A percentile compares a stretch with the other conserved stretches of the same genome.
Conservation (phyloP, 2,113 vertebrate species). For the Pungitius pungitius region DNA sequence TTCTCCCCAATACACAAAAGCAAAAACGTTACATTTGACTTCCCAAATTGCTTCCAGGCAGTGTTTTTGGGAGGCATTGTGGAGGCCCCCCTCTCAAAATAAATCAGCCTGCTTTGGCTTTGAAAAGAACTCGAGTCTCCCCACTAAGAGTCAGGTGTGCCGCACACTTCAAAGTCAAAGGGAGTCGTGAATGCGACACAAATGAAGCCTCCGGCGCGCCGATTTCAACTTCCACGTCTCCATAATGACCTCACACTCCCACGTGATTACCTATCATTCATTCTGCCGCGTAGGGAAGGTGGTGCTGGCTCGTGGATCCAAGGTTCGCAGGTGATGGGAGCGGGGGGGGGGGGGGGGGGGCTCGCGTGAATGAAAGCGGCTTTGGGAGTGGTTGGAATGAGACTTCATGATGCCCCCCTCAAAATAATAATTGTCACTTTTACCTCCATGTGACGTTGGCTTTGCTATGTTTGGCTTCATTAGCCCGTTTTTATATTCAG, state of each 20-base stretch:
- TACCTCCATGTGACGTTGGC: conserved; percentile 18
- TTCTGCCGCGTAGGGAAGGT: conserved; percentile 45
- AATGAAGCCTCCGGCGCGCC: conserved; percentile 65
- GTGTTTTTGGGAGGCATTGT: conserved; percentile 35
- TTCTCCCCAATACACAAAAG: neutral
- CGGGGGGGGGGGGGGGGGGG: neutral
- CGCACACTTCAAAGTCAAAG: conserved; percentile 73
- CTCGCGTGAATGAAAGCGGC: conserved; percentile 45
- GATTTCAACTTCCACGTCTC: conserved; percentile 58
- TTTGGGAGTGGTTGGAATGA: conserved; percentile 41
- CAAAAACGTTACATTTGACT: conserved; percentile 5
- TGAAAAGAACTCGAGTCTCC: conserved; percentile 50
- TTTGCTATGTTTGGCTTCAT: conserved; percentile 34
- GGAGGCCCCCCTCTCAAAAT: conserved; percentile 55
- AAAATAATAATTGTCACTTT: conserved; percentile 43
- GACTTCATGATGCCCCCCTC: conserved; percentile 30
- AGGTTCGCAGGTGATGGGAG: conserved; percentile 40
- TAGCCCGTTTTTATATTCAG: conserved; percentile 23
- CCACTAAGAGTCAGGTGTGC: conserved; percentile 72
- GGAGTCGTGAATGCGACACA: conserved; percentile 58
- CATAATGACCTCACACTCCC: conserved; percentile 69
- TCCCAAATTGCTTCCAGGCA: conserved; percentile 27
- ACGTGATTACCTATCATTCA: conserved; percentile 63
- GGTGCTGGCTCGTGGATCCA: conserved; percentile 21
- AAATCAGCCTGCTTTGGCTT: conserved; percentile 47